These are phyloP conservation scores for Lamellibrachia columna DNA, from an alignment of 2,888 invertebrate species.

Conservation along the genomic window DNA sequence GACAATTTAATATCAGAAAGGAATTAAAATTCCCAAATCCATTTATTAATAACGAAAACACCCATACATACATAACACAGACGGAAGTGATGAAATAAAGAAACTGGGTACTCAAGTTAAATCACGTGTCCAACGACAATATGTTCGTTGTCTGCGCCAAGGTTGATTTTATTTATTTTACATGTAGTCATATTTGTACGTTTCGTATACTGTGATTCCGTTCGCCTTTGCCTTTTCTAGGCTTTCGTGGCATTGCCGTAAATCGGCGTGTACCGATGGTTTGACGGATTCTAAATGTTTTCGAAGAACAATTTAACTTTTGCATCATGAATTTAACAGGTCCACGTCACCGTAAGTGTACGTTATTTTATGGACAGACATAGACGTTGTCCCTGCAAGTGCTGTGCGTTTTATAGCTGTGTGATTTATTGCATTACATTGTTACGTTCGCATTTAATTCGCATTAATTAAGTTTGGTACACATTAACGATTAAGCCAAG, in stretches of 20 bases:
- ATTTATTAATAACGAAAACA: no score
- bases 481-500: no score
- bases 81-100: no score
- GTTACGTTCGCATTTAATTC: not conserved
- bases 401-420: not conserved
- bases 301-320: not conserved
- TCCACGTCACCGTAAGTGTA: constrained; percentile 11
- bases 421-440: not conserved
- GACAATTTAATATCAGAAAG: no score
- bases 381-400: constrained; percentile 9
- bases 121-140: no score
- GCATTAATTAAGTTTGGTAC: no score
- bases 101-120: no score
- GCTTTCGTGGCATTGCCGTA: constrained; percentile 10
- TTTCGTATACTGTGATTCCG: not conserved
- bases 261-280: not conserved
- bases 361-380: not conserved
- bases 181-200: not conserved
- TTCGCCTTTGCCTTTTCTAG: not conserved
- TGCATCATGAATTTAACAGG: constrained; percentile 9
- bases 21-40: no score
- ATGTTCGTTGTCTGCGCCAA: no score
- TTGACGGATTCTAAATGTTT: not conserved
- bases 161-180: not conserved
- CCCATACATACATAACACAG: no score